Percentiles rank a stretch among this genome's conserved stretches.
Evolutionary conservation across 2,888 invertebrate genomes (phyloP).

Genomic region (Gibbula magus): DNA sequence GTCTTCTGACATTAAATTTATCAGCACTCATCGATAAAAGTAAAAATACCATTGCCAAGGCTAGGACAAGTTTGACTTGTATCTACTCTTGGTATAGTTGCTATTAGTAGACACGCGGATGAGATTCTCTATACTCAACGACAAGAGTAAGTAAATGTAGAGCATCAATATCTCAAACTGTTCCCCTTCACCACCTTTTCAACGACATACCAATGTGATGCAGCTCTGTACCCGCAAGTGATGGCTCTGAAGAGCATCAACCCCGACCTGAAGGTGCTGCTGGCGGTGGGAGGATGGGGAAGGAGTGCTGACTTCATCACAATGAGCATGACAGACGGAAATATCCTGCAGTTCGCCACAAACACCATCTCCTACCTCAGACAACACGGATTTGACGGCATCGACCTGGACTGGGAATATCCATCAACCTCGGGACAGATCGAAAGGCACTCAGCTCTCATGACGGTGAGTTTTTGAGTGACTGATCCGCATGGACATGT

Average conservation of each 20-base stretch:
- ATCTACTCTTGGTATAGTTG: too few species aligned
- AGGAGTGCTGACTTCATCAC: conserved; percentile 59
- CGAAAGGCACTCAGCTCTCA: not conserved
- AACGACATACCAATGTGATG: too few species aligned
- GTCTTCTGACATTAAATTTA: too few species aligned
- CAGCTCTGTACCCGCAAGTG: conserved; percentile 33
- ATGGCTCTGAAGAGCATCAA: conserved; percentile 50
- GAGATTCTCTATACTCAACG: too few species aligned
- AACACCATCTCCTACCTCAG: conserved; percentile 50
- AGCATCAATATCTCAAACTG: too few species aligned
- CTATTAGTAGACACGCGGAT: too few species aligned
- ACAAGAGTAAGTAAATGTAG: too few species aligned
- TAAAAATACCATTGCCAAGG: too few species aligned
- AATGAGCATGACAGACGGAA: conserved; percentile 49
- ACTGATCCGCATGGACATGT: too few species aligned
- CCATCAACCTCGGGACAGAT: conserved; percentile 76
- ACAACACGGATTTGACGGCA: conserved; percentile 84
- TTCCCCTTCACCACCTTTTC: too few species aligned
- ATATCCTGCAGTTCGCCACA: conserved; percentile 30
- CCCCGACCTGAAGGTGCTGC: conserved; percentile 48
- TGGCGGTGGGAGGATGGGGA: conserved; percentile 64
- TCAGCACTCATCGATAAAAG: too few species aligned
- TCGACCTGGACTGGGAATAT: conserved; percentile 95
- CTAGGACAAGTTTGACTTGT: too few species aligned
- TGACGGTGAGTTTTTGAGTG: not conserved